Percentiles rank a stretch among this genome's conserved stretches.
Evolutionary conservation across 2,797 vertebrate species (phyloP).

Genomic region (Myripristis murdjan): DNA sequence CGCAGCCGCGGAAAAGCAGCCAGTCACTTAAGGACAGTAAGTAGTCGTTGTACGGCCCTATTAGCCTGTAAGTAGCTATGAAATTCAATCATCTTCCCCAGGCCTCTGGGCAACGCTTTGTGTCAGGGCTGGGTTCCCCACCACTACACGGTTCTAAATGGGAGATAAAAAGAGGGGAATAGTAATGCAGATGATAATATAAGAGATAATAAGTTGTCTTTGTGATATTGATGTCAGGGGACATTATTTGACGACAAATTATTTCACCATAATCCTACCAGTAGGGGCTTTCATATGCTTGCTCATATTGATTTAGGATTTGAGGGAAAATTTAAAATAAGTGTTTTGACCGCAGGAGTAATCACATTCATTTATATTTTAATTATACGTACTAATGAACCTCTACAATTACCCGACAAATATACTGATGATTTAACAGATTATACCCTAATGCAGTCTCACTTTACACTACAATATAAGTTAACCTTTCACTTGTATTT

Average conservation of each 20-base stretch:
- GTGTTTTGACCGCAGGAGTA: conserved; percentile 35
- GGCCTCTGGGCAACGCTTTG: conserved; percentile 74
- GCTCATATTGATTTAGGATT: conserved; percentile 41
- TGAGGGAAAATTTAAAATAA: conserved; percentile 36
- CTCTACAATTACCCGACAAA: conserved; percentile 28
- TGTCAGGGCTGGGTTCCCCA: conserved; percentile 70
- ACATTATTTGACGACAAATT: conserved; percentile 62
- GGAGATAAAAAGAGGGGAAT: conserved; percentile 60
- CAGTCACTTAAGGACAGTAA: conserved; percentile 82
- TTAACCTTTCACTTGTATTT: too few species aligned
- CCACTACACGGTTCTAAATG: conserved; percentile 46
- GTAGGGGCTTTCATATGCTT: conserved; percentile 37
- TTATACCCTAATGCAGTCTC: conserved; percentile 6
- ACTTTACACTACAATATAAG: neutral
- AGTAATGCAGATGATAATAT: conserved; percentile 56
- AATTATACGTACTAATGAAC: conserved; percentile 36
- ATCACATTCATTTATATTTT: conserved; percentile 39
- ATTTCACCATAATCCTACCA: conserved; percentile 37
- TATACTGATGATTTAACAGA: conserved; percentile 17
- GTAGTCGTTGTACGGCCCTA: conserved; percentile 78
- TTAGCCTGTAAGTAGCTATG: conserved; percentile 85
- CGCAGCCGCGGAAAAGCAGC: conserved; percentile 63
- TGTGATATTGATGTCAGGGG: conserved; percentile 63
- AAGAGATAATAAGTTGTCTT: conserved; percentile 68
- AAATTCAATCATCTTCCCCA: conserved; percentile 85